Conservation (phyloP, 2,888 invertebrate species). For the Belgica antarctica region DNA sequence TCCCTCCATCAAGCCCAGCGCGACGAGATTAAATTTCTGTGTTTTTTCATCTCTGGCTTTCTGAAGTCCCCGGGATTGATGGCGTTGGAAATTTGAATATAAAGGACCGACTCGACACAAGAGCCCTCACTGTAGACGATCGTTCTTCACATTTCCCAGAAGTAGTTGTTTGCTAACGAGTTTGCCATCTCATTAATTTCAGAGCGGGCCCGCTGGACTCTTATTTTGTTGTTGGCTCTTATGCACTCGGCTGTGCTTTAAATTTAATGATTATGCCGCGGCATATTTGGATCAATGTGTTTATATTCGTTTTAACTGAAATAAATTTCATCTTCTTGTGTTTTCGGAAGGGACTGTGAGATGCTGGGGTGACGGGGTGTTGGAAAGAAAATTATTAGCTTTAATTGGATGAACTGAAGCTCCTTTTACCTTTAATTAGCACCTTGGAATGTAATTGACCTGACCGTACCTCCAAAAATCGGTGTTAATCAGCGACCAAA, state of each 20-base stretch:
- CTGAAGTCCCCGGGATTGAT: too few relatives aligned
- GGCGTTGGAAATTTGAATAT: not conserved
- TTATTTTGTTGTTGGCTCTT: slow-evolving; percentile 20
- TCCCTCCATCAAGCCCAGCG: not conserved
- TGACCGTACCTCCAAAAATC: too few relatives aligned
- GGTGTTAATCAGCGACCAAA: too few relatives aligned
- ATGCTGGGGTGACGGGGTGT: too few relatives aligned
- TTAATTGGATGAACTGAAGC: too few relatives aligned
- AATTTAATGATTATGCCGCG: slow-evolving; percentile 42
- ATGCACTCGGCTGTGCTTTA: slow-evolving; percentile 35
- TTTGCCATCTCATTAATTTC: slow-evolving; percentile 43
- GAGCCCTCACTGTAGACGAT: slow-evolving; percentile 6
- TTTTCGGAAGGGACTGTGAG: too few relatives aligned
- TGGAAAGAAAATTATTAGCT: too few relatives aligned
- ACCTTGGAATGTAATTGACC: too few relatives aligned
- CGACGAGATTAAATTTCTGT: not conserved
- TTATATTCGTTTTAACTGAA: slow-evolving; percentile 42
- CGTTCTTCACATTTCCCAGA: slow-evolving; percentile 36
- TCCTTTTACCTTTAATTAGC: too few relatives aligned
- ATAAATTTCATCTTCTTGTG: slow-evolving; percentile 34
- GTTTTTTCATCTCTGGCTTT: not conserved
- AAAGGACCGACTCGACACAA: not conserved
- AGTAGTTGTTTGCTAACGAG: slow-evolving; percentile 44
- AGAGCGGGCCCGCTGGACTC: slow-evolving; percentile 34
- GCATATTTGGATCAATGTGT: slow-evolving; percentile 41